Evolutionary conservation across 2,888 invertebrate species (phyloP).

Genomic region (Spicauda simplicius): DNA sequence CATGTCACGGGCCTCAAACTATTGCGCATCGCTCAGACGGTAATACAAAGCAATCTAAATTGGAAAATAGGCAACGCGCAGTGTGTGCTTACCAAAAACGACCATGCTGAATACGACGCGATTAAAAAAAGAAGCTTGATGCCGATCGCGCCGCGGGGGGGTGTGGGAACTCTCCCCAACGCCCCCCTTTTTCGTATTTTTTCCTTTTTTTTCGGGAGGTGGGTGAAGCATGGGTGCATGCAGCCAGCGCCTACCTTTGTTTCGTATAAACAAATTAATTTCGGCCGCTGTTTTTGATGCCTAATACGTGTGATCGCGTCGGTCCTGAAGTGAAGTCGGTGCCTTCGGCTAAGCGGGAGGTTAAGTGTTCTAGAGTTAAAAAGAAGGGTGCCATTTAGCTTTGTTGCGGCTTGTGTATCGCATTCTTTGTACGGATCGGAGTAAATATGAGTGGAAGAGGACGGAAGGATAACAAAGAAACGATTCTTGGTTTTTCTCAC

Average conservation of each 20-base stretch:
- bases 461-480: slow-evolving; percentile 5
- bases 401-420: slow-evolving; percentile 21
- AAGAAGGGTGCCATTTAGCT: slow-evolving; percentile 6
- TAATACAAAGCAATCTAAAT: slow-evolving; percentile 85
- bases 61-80: slow-evolving; percentile 85
- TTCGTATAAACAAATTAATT: slow-evolving; percentile 85
- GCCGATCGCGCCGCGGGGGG: slow-evolving; percentile 82
- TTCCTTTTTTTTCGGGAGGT: slow-evolving; percentile 78
- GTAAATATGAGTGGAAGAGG: slow-evolving; percentile 19
- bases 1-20: slow-evolving; percentile 81
- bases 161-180: slow-evolving; percentile 60
- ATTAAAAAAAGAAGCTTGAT: slow-evolving; percentile 85
- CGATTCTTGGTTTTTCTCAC: neutral
- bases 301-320: slow-evolving; percentile 75
- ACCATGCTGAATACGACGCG: slow-evolving; percentile 82
- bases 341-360: slow-evolving; percentile 15
- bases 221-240: slow-evolving; percentile 80
- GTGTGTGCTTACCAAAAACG: slow-evolving; percentile 85
- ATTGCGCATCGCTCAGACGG: slow-evolving; percentile 83
- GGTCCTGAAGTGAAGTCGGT: slow-evolving; percentile 10
- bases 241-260: slow-evolving; percentile 83
- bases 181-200: slow-evolving; percentile 73
- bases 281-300: slow-evolving; percentile 82
- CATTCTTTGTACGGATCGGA: slow-evolving; percentile 26
- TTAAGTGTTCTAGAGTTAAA: slow-evolving; percentile 24